Evolutionary conservation across 2,888 invertebrate species (phyloP).

Genomic region (Tetragnatha montana): DNA sequence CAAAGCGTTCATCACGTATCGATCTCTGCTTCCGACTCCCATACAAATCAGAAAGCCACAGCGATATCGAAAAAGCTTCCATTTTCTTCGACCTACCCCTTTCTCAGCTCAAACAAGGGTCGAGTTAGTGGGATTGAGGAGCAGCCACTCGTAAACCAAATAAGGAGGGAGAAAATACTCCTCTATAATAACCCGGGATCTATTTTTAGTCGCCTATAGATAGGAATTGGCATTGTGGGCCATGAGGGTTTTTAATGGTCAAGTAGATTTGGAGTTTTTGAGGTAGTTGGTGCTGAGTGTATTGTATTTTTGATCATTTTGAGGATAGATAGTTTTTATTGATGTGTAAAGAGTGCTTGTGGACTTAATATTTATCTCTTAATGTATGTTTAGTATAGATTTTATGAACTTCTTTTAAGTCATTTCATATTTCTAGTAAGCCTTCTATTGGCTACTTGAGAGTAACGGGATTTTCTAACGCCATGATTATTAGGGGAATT

Average conservation of each 20-base stretch:
- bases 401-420: too few relatives aligned
- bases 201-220: neutral
- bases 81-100: constrained; percentile 6
- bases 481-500: too few relatives aligned
- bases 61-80: constrained; percentile 22
- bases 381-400: too few relatives aligned
- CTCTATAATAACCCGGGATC: neutral
- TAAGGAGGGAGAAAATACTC: neutral
- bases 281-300: neutral
- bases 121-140: constrained; percentile 30
- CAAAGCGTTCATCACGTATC: constrained; percentile 14
- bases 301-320: too few relatives aligned
- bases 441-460: too few relatives aligned
- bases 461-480: too few relatives aligned
- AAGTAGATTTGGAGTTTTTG: constrained; percentile 1
- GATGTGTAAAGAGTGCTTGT: too few relatives aligned
- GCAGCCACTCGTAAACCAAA: constrained; percentile 27
- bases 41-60: constrained; percentile 25
- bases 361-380: too few relatives aligned
- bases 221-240: neutral
- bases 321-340: too few relatives aligned
- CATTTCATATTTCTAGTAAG: too few relatives aligned
- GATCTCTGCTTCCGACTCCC: neutral
- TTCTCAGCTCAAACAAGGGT: constrained; percentile 17
- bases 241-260: neutral